A percentile compares a stretch with the other conserved stretches of the same genome.
Conservation (phyloP, 2,797 vertebrate species). For the Pempheris klunzingeri region DNA sequence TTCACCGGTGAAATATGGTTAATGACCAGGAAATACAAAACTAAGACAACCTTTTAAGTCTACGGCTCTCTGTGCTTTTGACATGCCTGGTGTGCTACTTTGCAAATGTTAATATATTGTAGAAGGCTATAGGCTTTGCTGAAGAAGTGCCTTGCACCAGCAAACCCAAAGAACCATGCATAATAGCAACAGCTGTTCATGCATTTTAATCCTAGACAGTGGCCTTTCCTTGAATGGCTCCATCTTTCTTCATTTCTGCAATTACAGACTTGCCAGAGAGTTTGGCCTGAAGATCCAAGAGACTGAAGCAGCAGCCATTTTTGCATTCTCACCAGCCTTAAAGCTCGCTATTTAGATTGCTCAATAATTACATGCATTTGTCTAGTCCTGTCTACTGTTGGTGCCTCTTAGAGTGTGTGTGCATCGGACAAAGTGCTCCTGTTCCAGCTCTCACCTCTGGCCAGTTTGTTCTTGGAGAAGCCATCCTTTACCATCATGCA, state of each 20-base stretch:
- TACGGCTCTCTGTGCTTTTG: constrained; percentile 45
- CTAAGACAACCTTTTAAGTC: constrained; percentile 53
- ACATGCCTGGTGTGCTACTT: constrained; percentile 48
- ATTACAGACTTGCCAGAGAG: constrained; percentile 75
- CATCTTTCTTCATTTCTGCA: constrained; percentile 84
- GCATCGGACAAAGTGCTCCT: constrained; percentile 76
- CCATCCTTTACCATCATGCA: constrained; percentile 74
- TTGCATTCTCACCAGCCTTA: constrained; percentile 62
- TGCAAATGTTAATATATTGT: constrained; percentile 73
- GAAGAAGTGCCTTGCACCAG: constrained; percentile 66
- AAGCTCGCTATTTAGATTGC: constrained; percentile 74
- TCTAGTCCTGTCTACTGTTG: constrained; percentile 69
- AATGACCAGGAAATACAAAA: constrained; percentile 36
- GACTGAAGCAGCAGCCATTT: constrained; percentile 58
- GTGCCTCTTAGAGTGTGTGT: constrained; percentile 54
- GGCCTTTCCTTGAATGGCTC: constrained; percentile 78
- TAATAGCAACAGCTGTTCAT: constrained; percentile 84
- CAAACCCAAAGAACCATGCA: constrained; percentile 70
- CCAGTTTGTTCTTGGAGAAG: constrained; percentile 73
- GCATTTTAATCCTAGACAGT: constrained; percentile 84
- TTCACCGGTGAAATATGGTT: constrained; percentile 34
- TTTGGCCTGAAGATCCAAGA: constrained; percentile 71
- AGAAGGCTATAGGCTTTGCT: constrained; percentile 61
- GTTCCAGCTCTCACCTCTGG: constrained; percentile 77
- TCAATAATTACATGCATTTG: constrained; percentile 84